These are phyloP conservation scores for Salpingus planirostris DNA, from an alignment of 2,888 invertebrate genomes.

Conservation along the genomic window DNA sequence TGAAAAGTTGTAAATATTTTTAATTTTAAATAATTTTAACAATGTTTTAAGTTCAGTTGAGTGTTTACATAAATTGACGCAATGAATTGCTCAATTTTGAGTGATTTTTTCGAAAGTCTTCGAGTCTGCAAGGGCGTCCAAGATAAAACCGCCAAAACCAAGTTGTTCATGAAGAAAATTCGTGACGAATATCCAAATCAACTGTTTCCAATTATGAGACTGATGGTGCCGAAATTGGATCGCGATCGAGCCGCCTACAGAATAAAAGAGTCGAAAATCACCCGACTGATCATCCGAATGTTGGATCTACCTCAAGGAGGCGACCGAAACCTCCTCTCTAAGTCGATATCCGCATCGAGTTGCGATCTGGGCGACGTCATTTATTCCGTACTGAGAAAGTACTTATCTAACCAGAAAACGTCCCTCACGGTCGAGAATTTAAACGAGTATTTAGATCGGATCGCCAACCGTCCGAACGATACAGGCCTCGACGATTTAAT, in stretches of 20 bases:
- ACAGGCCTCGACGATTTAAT: constrained; percentile 58
- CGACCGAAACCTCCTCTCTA: constrained; percentile 47
- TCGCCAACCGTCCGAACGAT: constrained; percentile 58
- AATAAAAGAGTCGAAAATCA: constrained; percentile 69
- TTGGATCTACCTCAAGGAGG: constrained; percentile 59
- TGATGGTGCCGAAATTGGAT: constrained; percentile 72
- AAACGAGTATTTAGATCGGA: constrained; percentile 64
- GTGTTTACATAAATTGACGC: too few species aligned
- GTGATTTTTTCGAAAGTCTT: constrained; percentile 53
- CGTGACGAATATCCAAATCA: constrained; percentile 26
- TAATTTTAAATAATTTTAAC: too few species aligned
- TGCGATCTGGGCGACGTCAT: constrained; percentile 78
- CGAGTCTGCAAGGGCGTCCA: constrained; percentile 40
- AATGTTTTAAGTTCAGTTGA: too few species aligned
- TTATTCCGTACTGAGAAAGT: constrained; percentile 57
- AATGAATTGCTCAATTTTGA: constrained; percentile 49
- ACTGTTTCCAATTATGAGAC: constrained; percentile 66
- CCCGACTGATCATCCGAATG: constrained; percentile 63
- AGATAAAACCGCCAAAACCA: constrained; percentile 35
- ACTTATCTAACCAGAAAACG: constrained; percentile 41
- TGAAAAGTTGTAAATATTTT: too few species aligned
- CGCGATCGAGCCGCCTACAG: constrained; percentile 74
- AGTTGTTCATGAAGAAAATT: constrained; percentile 35
- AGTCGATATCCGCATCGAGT: constrained; percentile 42
- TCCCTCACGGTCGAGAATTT: constrained; percentile 58